These are phyloP conservation scores for Thaumatotibia leucotreta DNA, from an alignment of 1,140 invertebrate genomes.

Conservation along the genomic window DNA sequence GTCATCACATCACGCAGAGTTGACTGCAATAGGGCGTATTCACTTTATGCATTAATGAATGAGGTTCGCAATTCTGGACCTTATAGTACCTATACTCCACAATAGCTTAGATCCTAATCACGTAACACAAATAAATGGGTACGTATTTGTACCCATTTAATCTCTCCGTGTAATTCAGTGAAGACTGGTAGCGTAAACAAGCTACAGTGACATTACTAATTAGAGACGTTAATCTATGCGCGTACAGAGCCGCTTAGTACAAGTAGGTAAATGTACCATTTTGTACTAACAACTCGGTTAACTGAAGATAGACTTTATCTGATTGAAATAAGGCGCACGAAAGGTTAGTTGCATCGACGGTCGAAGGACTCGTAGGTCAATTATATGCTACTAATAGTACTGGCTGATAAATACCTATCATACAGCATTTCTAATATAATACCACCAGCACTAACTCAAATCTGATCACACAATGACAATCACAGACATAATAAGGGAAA, in stretches of 20 bases:
- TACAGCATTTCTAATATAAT: no score
- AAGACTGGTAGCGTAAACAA: not conserved
- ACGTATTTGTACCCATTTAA: not conserved
- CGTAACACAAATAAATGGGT: not conserved
- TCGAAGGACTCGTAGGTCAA: not conserved
- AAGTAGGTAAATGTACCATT: not conserved
- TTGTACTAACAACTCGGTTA: not conserved
- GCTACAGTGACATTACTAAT: not conserved
- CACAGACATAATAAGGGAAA: no score
- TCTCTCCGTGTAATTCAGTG: not conserved
- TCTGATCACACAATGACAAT: no score
- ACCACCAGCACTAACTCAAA: no score
- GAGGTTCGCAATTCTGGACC: no score
- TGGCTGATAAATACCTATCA: no score
- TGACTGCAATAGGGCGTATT: no score
- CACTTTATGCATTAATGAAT: no score
- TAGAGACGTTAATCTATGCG: not conserved
- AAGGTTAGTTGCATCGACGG: not conserved
- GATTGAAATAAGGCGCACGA: not conserved
- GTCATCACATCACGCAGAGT: no score
- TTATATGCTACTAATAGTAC: not conserved
- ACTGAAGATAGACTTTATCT: not conserved
- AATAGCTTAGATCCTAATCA: not conserved
- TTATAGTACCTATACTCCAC: no score
- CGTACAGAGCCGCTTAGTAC: not conserved